Percentiles rank a stretch among this genome's conserved stretches.
Conservation (phyloP, 2,797 vertebrate genomes). For the Pseudopleuronectes americanus region DNA sequence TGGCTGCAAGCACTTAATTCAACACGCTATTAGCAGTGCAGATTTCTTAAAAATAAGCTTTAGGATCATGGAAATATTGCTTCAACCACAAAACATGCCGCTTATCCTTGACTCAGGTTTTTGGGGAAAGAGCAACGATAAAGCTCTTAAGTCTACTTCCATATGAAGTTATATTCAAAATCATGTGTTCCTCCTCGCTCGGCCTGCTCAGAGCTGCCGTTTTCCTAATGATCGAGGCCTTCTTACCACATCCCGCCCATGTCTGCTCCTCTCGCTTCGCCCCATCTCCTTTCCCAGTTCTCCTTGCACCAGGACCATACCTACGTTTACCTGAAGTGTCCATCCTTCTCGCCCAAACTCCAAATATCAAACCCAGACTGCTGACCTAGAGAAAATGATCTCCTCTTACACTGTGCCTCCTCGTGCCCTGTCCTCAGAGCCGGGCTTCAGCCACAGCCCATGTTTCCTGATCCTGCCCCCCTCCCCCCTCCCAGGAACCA, state of each 20-base stretch:
- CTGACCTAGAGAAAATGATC: neutral
- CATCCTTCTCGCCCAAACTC: neutral
- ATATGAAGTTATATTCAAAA: too few species aligned
- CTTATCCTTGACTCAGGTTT: too few species aligned
- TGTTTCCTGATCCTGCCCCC: conserved; percentile 14
- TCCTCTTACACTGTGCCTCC: neutral
- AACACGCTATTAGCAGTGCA: conserved; percentile 12
- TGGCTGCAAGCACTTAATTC: conserved; percentile 51
- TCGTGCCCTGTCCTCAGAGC: conserved; percentile 4
- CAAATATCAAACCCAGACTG: neutral
- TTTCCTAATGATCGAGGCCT: neutral
- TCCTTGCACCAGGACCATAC: neutral
- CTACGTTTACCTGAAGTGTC: neutral
- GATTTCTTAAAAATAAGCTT: neutral
- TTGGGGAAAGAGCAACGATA: too few species aligned
- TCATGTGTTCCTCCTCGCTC: too few species aligned
- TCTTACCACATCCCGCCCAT: conserved; percentile 13
- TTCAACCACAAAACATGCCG: too few species aligned
- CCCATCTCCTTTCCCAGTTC: conserved; percentile 6
- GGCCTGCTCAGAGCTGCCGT: neutral
- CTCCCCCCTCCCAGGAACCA: neutral
- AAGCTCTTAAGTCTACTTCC: too few species aligned
- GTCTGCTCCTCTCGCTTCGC: conserved; percentile 9
- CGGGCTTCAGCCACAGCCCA: conserved; percentile 23
- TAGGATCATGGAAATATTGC: neutral